Evolutionary conservation across 2,797 vertebrate genomes (phyloP).

Genomic region (Rhabdomys pumilio): DNA sequence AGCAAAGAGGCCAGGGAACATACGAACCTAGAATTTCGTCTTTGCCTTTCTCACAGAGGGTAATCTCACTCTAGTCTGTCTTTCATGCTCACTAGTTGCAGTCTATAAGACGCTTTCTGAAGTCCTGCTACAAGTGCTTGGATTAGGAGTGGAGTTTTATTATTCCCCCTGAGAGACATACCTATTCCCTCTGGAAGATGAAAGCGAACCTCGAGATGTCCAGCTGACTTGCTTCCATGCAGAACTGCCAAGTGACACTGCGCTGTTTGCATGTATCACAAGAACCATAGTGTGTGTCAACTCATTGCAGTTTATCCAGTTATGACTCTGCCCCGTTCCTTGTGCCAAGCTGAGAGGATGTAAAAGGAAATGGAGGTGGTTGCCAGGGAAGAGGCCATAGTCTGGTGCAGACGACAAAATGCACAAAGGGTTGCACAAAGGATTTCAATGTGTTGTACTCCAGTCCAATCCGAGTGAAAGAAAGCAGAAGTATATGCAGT

Average conservation of each 20-base stretch:
- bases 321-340: neutral
- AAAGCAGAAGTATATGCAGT: neutral
- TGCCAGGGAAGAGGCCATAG: neutral
- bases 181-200: neutral
- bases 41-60: conserved; percentile 59
- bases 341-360: neutral
- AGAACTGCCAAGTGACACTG: neutral
- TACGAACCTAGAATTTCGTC: conserved; percentile 70
- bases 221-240: neutral
- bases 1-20: conserved; percentile 78
- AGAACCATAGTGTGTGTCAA: neutral
- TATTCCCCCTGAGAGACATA: neutral
- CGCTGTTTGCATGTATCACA: neutral
- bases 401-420: neutral
- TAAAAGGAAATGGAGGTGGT: neutral
- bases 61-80: neutral
- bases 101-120: neutral
- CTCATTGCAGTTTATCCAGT: neutral
- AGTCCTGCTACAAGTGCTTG: neutral
- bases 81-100: neutral
- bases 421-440: neutral
- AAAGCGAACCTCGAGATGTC: neutral
- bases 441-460: neutral
- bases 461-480: neutral
- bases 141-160: neutral